Conservation (phyloP, 1,140 invertebrate species). For the Micrasema longulum region DNA sequence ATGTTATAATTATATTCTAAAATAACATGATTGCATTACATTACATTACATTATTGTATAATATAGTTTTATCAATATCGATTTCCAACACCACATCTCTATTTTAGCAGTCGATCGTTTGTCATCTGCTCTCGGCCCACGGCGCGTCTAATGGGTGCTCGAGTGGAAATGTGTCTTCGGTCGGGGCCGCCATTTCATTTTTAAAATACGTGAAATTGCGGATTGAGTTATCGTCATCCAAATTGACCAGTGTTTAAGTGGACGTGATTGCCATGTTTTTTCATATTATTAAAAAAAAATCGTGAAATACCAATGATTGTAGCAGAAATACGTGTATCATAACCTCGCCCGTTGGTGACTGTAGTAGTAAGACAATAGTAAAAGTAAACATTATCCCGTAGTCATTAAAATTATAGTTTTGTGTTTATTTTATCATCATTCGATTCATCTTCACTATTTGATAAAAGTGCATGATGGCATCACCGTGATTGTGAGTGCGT, state of each 20-base stretch:
- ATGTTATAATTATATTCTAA: no score
- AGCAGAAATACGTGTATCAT: constrained; percentile 23
- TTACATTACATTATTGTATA: no score
- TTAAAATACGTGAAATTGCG: constrained; percentile 19
- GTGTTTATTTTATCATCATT: constrained; percentile 18
- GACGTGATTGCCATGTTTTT: constrained; percentile 1
- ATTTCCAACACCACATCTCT: constrained; percentile 1
- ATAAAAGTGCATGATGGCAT: constrained; percentile 22
- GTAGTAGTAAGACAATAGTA: constrained; percentile 25
- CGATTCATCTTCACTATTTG: neutral
- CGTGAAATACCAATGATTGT: neutral
- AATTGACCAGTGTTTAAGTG: constrained; percentile 15
- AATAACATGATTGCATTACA: no score
- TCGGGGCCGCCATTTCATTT: constrained; percentile 33
- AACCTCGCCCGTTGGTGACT: constrained; percentile 31
- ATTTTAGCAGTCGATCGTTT: constrained; percentile 33
- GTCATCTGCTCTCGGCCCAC: constrained; percentile 26
- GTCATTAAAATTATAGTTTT: constrained; percentile 20
- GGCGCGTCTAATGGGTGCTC: constrained; percentile 32
- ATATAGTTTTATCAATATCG: no score
- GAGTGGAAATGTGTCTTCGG: constrained; percentile 30
- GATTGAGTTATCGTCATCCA: constrained; percentile 14
- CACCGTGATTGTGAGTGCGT: constrained; percentile 18
- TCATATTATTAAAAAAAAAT: neutral
- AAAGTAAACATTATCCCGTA: constrained; percentile 33